These are phyloP conservation scores for Syngnathus rostellatus DNA, from an alignment of 2,797 vertebrate genomes.

Conservation along the genomic window DNA sequence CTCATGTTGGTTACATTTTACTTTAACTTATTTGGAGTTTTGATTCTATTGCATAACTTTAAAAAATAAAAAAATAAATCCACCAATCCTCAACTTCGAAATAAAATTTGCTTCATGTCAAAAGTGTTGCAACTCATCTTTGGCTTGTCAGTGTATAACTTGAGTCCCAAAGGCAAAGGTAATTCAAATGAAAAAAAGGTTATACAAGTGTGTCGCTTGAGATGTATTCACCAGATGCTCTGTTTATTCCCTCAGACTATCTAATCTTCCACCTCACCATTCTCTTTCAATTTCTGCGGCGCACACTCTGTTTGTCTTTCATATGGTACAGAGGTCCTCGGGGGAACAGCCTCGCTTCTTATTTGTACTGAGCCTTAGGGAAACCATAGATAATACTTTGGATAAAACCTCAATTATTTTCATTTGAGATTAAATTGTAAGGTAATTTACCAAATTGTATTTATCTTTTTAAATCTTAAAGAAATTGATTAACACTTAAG, in stretches of 20 bases:
- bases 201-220: conserved; percentile 17
- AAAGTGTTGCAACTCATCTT: not conserved
- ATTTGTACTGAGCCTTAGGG: conserved; percentile 9
- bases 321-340: conserved; percentile 33
- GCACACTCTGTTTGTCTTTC: conserved; percentile 35
- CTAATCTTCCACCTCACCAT: conserved; percentile 39
- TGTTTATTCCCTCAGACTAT: conserved; percentile 36
- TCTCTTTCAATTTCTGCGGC: conserved; percentile 42
- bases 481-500: not conserved
- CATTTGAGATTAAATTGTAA: too few relatives aligned
- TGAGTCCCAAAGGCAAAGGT: conserved; percentile 6
- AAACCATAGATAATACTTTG: conserved; percentile 2
- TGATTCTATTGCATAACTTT: too few relatives aligned
- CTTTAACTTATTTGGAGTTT: too few relatives aligned
- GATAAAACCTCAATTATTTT: not conserved
- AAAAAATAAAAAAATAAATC: too few relatives aligned
- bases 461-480: not conserved
- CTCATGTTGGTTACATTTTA: too few relatives aligned
- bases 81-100: not conserved
- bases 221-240: conserved; percentile 21
- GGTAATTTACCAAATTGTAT: not conserved
- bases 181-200: conserved; percentile 14
- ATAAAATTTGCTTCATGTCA: not conserved
- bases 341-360: conserved; percentile 19
- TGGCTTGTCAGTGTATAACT: conserved; percentile 10